Conservation (phyloP, 2,797 vertebrate genomes). For the Rachycentron canadum region DNA sequence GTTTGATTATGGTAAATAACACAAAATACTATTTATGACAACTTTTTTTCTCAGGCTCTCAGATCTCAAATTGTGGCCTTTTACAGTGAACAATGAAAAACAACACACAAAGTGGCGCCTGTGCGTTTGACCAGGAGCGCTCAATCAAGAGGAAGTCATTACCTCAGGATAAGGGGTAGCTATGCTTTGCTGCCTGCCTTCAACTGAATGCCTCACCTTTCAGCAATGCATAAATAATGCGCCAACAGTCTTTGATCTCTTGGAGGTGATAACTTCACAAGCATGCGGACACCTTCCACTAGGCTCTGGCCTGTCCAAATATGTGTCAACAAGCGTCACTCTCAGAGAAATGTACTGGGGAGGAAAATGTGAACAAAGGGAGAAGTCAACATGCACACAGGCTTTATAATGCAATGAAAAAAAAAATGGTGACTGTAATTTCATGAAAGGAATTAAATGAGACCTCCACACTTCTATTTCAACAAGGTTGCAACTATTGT, state of each 20-base stretch:
- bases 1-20: not conserved
- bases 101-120: constrained; percentile 31
- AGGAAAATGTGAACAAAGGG: constrained; percentile 47
- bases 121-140: constrained; percentile 48
- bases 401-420: constrained; percentile 5
- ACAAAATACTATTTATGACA: not conserved
- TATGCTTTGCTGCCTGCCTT: constrained; percentile 55
- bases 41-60: not conserved
- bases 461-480: not conserved
- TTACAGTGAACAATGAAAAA: constrained; percentile 28
- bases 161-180: constrained; percentile 59
- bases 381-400: constrained; percentile 16
- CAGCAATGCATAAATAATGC: constrained; percentile 75
- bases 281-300: constrained; percentile 63
- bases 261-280: constrained; percentile 74
- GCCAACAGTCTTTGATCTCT: constrained; percentile 78
- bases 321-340: constrained; percentile 75
- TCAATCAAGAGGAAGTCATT: constrained; percentile 73
- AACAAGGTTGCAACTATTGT: not conserved
- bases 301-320: constrained; percentile 68
- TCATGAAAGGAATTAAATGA: constrained; percentile 4
- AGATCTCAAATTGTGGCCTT: not conserved
- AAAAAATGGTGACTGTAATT: not conserved
- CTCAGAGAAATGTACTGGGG: constrained; percentile 53
- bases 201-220: constrained; percentile 67